These are phyloP conservation scores for Erynnis tages DNA, from an alignment of 2,888 invertebrate genomes.

Conservation along the genomic window DNA sequence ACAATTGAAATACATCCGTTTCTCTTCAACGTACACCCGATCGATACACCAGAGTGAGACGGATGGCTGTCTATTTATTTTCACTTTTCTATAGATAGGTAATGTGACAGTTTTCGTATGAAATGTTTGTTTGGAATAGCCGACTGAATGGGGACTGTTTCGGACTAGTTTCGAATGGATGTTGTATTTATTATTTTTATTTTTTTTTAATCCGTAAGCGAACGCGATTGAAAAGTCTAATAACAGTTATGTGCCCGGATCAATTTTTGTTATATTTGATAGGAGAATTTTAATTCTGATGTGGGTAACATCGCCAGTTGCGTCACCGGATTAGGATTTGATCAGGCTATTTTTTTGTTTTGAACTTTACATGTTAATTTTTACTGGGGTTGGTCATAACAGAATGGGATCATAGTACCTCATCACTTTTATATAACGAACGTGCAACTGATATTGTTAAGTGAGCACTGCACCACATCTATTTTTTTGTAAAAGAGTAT, in stretches of 20 bases:
- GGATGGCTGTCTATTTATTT: conserved; percentile 65
- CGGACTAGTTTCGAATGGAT: conserved; percentile 56
- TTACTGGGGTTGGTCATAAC: no score
- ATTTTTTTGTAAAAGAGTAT: no score
- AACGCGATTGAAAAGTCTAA: conserved; percentile 45
- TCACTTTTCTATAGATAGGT: conserved; percentile 69
- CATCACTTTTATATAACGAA: no score
- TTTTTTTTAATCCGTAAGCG: conserved; percentile 65
- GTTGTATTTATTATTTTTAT: conserved; percentile 70
- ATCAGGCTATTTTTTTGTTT: neutral
- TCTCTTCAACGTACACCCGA: conserved; percentile 46
- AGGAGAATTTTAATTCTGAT: conserved; percentile 31
- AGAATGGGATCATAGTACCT: no score
- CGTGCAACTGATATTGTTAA: no score
- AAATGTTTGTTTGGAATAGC: conserved; percentile 72
- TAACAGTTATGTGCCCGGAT: conserved; percentile 41
- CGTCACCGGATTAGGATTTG: conserved; percentile 18
- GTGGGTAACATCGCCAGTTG: conserved; percentile 23
- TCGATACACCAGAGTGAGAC: conserved; percentile 48
- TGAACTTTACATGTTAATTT: neutral
- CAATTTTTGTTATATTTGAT: conserved; percentile 29
- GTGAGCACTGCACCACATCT: no score
- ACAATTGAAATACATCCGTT: conserved; percentile 73
- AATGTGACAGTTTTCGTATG: conserved; percentile 78
- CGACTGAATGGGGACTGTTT: conserved; percentile 57